Conservation (phyloP, 2,113 vertebrate species). For the Grallaria varia region DNA sequence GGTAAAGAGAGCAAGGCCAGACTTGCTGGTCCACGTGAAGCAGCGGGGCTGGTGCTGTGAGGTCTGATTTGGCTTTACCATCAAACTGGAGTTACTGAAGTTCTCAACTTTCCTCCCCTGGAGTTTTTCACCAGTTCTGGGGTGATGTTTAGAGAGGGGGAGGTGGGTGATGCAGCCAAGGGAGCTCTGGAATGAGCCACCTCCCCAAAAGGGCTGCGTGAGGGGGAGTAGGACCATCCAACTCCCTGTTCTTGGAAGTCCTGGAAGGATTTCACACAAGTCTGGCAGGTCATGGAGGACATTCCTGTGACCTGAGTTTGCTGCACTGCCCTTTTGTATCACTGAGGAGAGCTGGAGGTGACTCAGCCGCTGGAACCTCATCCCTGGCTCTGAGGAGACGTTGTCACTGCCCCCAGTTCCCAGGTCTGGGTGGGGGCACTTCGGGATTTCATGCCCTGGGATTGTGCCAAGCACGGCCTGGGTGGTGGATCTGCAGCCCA, state of each 20-base stretch:
- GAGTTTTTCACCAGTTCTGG: neutral
- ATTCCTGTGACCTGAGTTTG: accelerated
- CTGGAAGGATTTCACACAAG: neutral
- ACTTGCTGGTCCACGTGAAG: accelerated
- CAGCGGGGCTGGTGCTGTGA: neutral
- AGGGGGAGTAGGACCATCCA: accelerated
- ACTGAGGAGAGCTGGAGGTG: neutral
- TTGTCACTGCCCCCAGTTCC: accelerated
- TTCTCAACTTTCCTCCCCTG: accelerated
- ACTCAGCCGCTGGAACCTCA: neutral
- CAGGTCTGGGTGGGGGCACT: too few species aligned
- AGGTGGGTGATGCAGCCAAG: neutral
- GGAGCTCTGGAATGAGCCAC: neutral
- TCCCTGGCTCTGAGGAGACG: neutral
- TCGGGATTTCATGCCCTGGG: neutral
- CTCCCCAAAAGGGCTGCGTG: accelerated
- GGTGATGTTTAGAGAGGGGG: neutral
- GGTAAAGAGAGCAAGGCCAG: neutral
- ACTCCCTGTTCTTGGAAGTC: neutral
- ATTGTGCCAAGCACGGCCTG: accelerated
- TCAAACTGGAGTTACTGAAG: neutral
- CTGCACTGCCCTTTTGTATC: neutral
- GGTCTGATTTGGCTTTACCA: neutral
- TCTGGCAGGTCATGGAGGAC: neutral
- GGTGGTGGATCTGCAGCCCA: neutral